phyloP scores from a whole-genome alignment of 2,888 invertebrate genomes.

The Gnatocerus cornutus region DNA sequence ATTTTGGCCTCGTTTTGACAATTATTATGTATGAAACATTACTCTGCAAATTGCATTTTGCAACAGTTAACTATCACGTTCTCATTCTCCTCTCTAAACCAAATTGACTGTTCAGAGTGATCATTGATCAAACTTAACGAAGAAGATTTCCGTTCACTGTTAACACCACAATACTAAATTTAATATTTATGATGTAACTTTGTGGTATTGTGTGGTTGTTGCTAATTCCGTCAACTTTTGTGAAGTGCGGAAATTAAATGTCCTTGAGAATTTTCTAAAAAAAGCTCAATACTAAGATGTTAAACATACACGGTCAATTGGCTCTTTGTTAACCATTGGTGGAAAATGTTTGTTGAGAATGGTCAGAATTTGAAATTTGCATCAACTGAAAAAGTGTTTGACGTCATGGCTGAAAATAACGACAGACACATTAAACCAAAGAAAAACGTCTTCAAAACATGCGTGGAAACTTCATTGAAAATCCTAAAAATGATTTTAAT shows the following conservation, averaged over 20 bases:
- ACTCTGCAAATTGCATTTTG: too few relatives aligned
- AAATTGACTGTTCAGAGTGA: too few relatives aligned
- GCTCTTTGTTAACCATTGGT: neutral
- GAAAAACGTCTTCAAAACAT: slow-evolving; percentile 18
- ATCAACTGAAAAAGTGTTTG: slow-evolving; percentile 3
- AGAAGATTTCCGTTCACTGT: too few relatives aligned
- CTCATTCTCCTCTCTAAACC: too few relatives aligned
- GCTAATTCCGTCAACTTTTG: too few relatives aligned
- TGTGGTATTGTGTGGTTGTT: neutral
- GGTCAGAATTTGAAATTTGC: slow-evolving; percentile 17
- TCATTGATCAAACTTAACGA: too few relatives aligned
- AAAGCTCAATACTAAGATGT: slow-evolving; percentile 3
- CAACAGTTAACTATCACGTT: too few relatives aligned
- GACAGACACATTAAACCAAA: slow-evolving; percentile 4
- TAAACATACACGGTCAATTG: slow-evolving; percentile 11
- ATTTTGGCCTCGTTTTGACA: too few relatives aligned
- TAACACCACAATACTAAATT: slow-evolving; percentile 20
- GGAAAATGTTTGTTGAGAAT: slow-evolving; percentile 14
- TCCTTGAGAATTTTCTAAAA: slow-evolving; percentile 11
- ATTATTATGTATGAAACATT: too few relatives aligned
- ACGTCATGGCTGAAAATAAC: slow-evolving; percentile 10
- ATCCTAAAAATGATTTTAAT: neutral
- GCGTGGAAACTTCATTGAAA: neutral
- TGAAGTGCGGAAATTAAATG: slow-evolving; percentile 2
- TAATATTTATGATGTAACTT: slow-evolving; percentile 24